phyloP scores from a whole-genome alignment of 1,140 invertebrate species.

The Notospermus geniculatus region DNA sequence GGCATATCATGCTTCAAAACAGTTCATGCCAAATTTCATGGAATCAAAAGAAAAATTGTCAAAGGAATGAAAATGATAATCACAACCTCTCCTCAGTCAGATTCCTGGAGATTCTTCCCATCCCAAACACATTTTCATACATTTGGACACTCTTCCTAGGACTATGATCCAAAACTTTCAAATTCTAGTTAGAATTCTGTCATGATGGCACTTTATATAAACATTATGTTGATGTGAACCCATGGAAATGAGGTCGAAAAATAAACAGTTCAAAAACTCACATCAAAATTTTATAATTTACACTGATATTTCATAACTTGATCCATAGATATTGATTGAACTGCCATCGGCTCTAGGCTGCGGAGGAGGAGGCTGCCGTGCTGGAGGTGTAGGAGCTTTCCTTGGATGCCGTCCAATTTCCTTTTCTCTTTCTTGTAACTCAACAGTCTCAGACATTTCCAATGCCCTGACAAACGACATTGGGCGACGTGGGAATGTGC shows the following conservation, averaged over 20 bases:
- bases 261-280: neutral
- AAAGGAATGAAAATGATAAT: too few species aligned
- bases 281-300: constrained; percentile 34
- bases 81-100: too few species aligned
- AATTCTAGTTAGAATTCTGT: too few species aligned
- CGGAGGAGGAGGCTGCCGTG: constrained; percentile 2
- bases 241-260: neutral
- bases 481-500: constrained; percentile 61
- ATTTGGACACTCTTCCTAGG: too few species aligned
- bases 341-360: constrained; percentile 64
- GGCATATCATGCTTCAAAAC: too few species aligned
- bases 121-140: too few species aligned
- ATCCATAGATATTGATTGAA: constrained; percentile 86
- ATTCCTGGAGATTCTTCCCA: too few species aligned
- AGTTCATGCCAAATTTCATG: too few species aligned
- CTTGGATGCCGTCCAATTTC: constrained; percentile 21
- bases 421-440: constrained; percentile 33
- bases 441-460: constrained; percentile 75
- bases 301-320: constrained; percentile 94
- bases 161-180: too few species aligned
- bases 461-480: constrained; percentile 89
- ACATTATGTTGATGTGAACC: neutral
- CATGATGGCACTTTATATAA: too few species aligned
- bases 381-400: neutral
- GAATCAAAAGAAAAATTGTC: too few species aligned